Evolutionary conservation across 2,797 vertebrate genomes (phyloP).

Genomic region (Schizopygopsis pylzovi): DNA sequence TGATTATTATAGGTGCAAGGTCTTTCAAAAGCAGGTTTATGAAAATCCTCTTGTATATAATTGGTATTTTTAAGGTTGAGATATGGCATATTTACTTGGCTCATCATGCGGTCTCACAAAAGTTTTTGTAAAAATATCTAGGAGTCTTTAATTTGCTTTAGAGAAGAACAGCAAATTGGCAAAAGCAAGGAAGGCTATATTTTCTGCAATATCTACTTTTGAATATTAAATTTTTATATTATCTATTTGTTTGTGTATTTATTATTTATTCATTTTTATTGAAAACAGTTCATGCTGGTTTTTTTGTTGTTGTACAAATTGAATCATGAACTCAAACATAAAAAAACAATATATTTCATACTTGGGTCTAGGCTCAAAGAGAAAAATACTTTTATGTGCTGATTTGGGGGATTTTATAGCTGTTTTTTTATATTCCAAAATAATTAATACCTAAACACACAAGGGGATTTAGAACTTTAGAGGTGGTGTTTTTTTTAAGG

Average conservation of each 20-base stretch:
- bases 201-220: neutral
- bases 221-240: neutral
- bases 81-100: neutral
- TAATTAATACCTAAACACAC: neutral
- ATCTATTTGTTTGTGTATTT: neutral
- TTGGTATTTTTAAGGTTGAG: constrained; percentile 21
- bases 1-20: constrained; percentile 9
- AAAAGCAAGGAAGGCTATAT: neutral
- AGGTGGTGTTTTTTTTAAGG: neutral
- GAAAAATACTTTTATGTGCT: neutral
- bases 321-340: neutral
- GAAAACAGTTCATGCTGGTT: neutral
- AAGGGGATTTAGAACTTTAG: neutral
- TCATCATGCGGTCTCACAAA: neutral
- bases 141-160: neutral
- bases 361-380: neutral
- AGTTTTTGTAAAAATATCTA: neutral
- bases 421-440: neutral
- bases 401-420: neutral
- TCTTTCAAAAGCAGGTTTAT: neutral
- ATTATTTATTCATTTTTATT: neutral
- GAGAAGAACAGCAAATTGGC: neutral
- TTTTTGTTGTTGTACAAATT: neutral
- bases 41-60: constrained; percentile 22
- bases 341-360: neutral